Evolutionary conservation across 2,797 vertebrate genomes (phyloP).

Genomic region (Argentina silus): DNA sequence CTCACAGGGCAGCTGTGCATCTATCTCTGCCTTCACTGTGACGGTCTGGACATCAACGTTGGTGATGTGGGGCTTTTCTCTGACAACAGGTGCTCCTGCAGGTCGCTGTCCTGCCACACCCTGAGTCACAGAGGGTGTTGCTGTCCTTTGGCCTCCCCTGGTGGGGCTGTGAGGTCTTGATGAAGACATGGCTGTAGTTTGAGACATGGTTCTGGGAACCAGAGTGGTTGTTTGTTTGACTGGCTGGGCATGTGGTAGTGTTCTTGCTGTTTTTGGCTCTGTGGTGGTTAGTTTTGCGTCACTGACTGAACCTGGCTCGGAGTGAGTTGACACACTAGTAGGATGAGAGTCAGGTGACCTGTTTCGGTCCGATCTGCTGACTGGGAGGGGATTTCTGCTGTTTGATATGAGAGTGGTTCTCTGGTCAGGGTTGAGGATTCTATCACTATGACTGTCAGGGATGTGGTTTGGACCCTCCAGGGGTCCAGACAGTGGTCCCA

Average conservation of each 20-base stretch:
- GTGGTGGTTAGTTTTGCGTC: slow-evolving; percentile 43
- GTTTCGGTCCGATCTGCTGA: slow-evolving; percentile 23
- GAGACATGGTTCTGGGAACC: slow-evolving; percentile 4
- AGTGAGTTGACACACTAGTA: slow-evolving; percentile 36
- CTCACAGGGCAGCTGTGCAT: slow-evolving; percentile 84
- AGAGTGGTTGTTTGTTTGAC: slow-evolving; percentile 9
- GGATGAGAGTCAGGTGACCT: slow-evolving; percentile 23
- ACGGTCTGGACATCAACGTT: slow-evolving; percentile 68
- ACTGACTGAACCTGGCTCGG: slow-evolving; percentile 38
- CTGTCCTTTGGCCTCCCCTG: slow-evolving; percentile 26
- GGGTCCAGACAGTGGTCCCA: slow-evolving; percentile 9
- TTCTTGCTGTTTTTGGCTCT: slow-evolving; percentile 5
- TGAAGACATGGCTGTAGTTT: slow-evolving; percentile 11
- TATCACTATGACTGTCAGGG: slow-evolving; percentile 58
- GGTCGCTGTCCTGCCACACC: slow-evolving; percentile 40
- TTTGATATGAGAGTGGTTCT: slow-evolving; percentile 48
- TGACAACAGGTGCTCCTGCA: slow-evolving; percentile 28
- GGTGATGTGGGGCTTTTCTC: slow-evolving; percentile 79
- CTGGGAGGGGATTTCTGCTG: slow-evolving; percentile 45
- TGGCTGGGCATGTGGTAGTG: neutral
- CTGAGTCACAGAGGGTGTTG: slow-evolving; percentile 26
- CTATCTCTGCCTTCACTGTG: slow-evolving; percentile 78
- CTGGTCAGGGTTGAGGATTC: slow-evolving; percentile 40
- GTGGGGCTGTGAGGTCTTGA: slow-evolving; percentile 33
- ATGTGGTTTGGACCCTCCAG: slow-evolving; percentile 64